A percentile compares a stretch with the other conserved stretches of the same genome.
Evolutionary conservation across 1,140 invertebrate species (phyloP).

Genomic region (Hyposmocoma kahamanoa): DNA sequence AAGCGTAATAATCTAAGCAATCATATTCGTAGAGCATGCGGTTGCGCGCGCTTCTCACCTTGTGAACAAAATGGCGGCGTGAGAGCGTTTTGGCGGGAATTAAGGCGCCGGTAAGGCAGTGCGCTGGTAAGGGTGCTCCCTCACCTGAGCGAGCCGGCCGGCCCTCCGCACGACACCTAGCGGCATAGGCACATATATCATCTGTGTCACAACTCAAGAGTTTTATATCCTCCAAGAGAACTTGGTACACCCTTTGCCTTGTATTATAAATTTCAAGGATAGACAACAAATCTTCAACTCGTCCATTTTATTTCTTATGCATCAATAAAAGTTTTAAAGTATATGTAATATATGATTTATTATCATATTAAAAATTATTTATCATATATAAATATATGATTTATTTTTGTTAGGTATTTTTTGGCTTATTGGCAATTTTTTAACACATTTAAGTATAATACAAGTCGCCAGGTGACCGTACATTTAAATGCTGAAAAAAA

Average conservation of each 20-base stretch:
- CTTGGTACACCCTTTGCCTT: not conserved
- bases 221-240: slow-evolving; percentile 9
- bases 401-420: no score
- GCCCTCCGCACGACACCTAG: slow-evolving; percentile 81
- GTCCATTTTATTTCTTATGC: no score
- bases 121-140: slow-evolving; percentile 95
- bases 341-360: no score
- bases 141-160: slow-evolving; percentile 87
- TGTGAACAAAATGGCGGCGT: slow-evolving; percentile 68
- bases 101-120: slow-evolving; percentile 76
- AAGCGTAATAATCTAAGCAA: slow-evolving; percentile 28
- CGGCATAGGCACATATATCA: slow-evolving; percentile 67
- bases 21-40: slow-evolving; percentile 56
- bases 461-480: not conserved
- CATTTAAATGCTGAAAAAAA: slow-evolving; percentile 58
- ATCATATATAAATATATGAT: no score
- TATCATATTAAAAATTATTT: no score
- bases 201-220: slow-evolving; percentile 48
- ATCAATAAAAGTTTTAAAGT: no score
- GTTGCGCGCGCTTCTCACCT: slow-evolving; percentile 65
- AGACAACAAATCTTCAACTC: no score
- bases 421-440: no score
- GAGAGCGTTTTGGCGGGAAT: slow-evolving; percentile 59
- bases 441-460: no score
- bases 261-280: no score